A percentile compares a stretch with the other conserved stretches of the same genome.
phyloP scores from a whole-genome alignment of 2,888 invertebrate genomes.

The Sminthurinus aureus region DNA sequence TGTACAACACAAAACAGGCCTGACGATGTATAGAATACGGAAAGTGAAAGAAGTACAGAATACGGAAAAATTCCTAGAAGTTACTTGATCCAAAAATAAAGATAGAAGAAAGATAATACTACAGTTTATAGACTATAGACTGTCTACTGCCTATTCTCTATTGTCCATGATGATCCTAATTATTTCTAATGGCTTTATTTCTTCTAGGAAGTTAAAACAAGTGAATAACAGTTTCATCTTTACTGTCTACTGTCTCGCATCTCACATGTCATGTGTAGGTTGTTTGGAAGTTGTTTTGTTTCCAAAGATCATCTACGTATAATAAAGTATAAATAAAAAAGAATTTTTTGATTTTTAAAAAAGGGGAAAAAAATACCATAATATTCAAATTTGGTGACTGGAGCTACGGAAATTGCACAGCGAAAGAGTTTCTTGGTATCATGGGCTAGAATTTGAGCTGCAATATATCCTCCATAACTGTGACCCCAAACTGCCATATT shows the following conservation, averaged over 20 bases:
- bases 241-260: background rate
- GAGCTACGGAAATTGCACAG: slow-evolving; percentile 86
- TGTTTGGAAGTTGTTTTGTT: background rate
- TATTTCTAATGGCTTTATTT: no score
- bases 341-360: no score
- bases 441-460: slow-evolving; percentile 79
- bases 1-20: no score
- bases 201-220: no score
- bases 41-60: background rate
- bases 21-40: background rate
- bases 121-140: no score
- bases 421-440: slow-evolving; percentile 79
- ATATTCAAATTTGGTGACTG: slow-evolving; percentile 71
- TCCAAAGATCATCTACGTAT: no score
- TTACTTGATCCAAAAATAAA: background rate
- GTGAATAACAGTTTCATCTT: background rate
- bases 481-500: slow-evolving; percentile 86
- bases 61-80: background rate
- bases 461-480: slow-evolving; percentile 89
- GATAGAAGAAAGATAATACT: background rate
- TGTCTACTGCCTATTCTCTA: no score
- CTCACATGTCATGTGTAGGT: background rate
- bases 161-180: no score
- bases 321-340: no score
- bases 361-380: slow-evolving; percentile 43